phyloP scores from a whole-genome alignment of 2,888 invertebrate species.

The Apantesis nais region DNA sequence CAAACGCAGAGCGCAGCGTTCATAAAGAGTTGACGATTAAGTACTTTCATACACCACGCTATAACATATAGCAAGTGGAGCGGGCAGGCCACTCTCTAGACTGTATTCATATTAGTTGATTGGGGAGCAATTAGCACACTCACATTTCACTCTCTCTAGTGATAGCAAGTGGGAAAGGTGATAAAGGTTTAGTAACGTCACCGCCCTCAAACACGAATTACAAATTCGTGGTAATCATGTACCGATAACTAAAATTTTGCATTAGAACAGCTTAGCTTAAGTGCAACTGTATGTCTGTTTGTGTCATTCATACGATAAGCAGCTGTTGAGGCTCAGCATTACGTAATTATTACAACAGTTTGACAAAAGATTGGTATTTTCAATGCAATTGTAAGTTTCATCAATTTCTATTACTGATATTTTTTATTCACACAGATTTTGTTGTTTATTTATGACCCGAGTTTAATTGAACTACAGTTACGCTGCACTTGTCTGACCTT shows the following conservation, averaged over 20 bases:
- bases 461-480: constrained; percentile 15
- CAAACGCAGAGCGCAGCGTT: constrained; percentile 59
- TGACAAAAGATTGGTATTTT: constrained; percentile 33
- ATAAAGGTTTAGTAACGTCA: constrained; percentile 23
- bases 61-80: constrained; percentile 84
- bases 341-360: constrained; percentile 36
- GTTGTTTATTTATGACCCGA: constrained; percentile 29
- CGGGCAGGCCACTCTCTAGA: constrained; percentile 81
- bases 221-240: constrained; percentile 46
- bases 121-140: constrained; percentile 73
- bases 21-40: constrained; percentile 67
- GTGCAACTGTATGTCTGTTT: constrained; percentile 37
- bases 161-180: constrained; percentile 32
- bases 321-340: constrained; percentile 37
- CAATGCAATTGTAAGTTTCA: constrained; percentile 31
- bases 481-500: constrained; percentile 24
- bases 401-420: constrained; percentile 9
- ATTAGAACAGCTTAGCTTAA: constrained; percentile 42
- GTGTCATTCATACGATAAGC: constrained; percentile 38
- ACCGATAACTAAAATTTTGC: constrained; percentile 40
- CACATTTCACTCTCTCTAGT: constrained; percentile 74
- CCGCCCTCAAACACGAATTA: constrained; percentile 29
- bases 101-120: constrained; percentile 79
- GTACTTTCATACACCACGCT: constrained; percentile 78
- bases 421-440: constrained; percentile 28